Evolutionary conservation across 2,113 vertebrate genomes (phyloP), one percentile per base, ranked within the genome.

Genomic region (cat (Felis catus)): DNA sequence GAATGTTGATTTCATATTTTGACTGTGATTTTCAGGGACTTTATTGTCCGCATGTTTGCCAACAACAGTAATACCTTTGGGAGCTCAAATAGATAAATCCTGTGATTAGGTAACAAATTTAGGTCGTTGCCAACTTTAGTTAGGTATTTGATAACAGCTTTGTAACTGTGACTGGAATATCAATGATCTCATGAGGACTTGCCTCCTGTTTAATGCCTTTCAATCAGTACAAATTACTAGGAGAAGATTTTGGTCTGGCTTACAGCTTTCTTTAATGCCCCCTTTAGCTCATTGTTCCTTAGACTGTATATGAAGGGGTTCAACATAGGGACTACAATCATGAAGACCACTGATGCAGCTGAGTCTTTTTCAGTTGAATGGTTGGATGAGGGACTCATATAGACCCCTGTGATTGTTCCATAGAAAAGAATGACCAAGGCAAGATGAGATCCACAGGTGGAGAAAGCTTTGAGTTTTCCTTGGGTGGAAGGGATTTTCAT

Each of bases 261-360:
- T 36, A 97, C 41, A 31, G 15, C 89, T 51, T 96, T 97, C 89
- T 74, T 97, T 51, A 98, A 94, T 78, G 90, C 83, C 21, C 71
- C 9, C n/a, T 94, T 97, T 27, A 98, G 71, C 33, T 98, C 97
- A 71, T 51, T 97, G 65, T 98, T 98, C 53, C 96, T 95, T 51
- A 98, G 83, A 23, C 96, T 98, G 5, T 98, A 97, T 89, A 97
- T 93, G 79, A 98, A 98, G 16, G 97, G 97, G 89, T 97, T 98
- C 73, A 96, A 13, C 5, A 78, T 82, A 85, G 96, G 97, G 4
- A 83, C 96, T 29, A 96, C 4, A 1, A 97, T 53, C 97, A 98
- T 97, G 79, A 98, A 97, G 71, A 97, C 95, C 12, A 97, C 53
- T 21, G 97, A 97, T 25, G 94, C 71, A 12, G 71, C 94, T 48